Evolutionary conservation across 1,140 invertebrate genomes (phyloP), one percentile per base, ranked within the genome.

Genomic region (Lordiphosa stackelbergi): DNA sequence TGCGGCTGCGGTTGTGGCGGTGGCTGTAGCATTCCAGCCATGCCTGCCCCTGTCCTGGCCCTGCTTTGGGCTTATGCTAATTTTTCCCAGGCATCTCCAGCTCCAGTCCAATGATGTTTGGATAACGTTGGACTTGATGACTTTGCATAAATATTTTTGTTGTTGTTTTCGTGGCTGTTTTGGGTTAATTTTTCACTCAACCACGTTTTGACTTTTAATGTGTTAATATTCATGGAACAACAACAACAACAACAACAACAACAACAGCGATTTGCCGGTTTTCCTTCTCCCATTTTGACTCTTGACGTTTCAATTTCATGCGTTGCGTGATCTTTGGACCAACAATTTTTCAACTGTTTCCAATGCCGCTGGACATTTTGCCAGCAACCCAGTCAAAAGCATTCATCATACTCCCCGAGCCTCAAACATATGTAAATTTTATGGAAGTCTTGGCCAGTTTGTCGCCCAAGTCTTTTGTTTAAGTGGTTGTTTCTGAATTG

Each of bases 111-210:
- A 74, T 79, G 74, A 79, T 79, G 74, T 79, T 79, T 79, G 75
- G 74, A 81, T 79, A 79, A 75, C 75, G 77, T 68, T 81, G 75
- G 24, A 73, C 74, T 79, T 79, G 74, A 79, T 79, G 74, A 79
- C 75, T 79, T 81, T 79, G 74, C 74, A 79, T 79, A 79, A 79
- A 12, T 40, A 12, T n/a, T 40, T 19, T 19, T 40, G 37, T 40
- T 41, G 37, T 31, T 41, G 38, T 40, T 40, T 40, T 40, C 8
- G 43, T 19, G 68, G 63, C 43, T 64, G 55, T 71, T 71, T 66
- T 68, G 58, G 58, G 61, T 74, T 79, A 64, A 79, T 79, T 79
- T 81, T 79, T 79, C 75, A 79, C 75, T 75, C 75, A 79, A 81
- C 54, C 74, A 70, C 75, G 71, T 62, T 61, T 75, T 63, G 56